Conservation (phyloP, 2,888 invertebrate species). For the Tenthredo livida region DNA sequence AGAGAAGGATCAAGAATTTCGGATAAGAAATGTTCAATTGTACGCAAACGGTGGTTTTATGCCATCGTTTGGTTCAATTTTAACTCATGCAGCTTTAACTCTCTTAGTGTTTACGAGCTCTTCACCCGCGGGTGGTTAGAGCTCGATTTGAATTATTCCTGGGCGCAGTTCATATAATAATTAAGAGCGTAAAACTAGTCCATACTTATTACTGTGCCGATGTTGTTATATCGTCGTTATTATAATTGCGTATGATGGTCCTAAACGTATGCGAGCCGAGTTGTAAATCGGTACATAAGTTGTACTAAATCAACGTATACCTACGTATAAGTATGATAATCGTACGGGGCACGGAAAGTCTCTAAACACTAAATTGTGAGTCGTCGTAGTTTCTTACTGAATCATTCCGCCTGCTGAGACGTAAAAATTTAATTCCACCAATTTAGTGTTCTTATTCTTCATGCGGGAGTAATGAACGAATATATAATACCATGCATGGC, state of each 20-base stretch:
- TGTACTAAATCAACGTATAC: background rate
- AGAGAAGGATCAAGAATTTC: background rate
- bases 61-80: background rate
- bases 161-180: background rate
- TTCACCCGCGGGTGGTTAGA: background rate
- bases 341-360: background rate
- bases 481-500: background rate
- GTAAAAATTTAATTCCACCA: constrained; percentile 27
- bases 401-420: background rate
- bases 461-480: constrained; percentile 22
- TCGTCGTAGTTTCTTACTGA: background rate
- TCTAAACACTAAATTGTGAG: background rate
- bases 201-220: background rate
- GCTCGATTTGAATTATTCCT: background rate
- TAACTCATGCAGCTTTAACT: too few species aligned
- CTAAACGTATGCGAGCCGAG: background rate
- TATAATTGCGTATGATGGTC: background rate
- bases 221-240: background rate
- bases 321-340: background rate
- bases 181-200: constrained; percentile 5
- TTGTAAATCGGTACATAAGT: background rate
- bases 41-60: background rate
- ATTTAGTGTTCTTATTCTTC: background rate
- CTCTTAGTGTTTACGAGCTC: background rate
- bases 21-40: background rate